Base-by-base conservation (phyloP, 2,888 invertebrate species). In the Drosophila villosipedis region DNA sequence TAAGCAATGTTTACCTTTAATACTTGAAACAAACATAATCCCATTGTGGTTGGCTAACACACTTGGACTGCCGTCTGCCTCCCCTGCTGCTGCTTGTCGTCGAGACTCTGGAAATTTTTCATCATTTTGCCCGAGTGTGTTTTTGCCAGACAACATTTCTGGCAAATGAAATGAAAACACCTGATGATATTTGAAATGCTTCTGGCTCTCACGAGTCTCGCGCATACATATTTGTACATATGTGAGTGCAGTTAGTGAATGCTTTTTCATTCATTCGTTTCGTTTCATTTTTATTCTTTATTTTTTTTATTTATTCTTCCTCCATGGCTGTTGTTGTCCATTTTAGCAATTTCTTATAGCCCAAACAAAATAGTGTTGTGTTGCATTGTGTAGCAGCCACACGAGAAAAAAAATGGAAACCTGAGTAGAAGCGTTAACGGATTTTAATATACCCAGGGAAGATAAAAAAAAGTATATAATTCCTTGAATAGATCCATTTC, bases 91-190 rank as follows among this genome's bases (percentile, higher is more conserved):
- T 57, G 43, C 47, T 59, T 22, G 31, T 25, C 66, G 47, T 19
- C 28, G 41, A 41, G 39, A 47, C 9, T 62, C 53, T 57, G 50
- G 66, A 65, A 64, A 66, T 78, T 78, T 55, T 84, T 60, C 74
- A 77, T 77, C 84, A 74, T 71, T 71, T 73, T 63, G 49, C 35
- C 73, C 73, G 52, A 50, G 63, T 37, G 68, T 55, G 67, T 55
- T 68, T 54, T 58, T 35, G 52, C 72, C 84, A 91, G 76, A 67
- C 66, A 92, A 91, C 92, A 90, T 89, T 91, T 91, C 88, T 91
- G 84, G 85, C 86, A 92, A 92, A 92, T 92, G 91, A 91, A 92
- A 92, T 91, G 92, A 92, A 92, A 92, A 92, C 92, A 92, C 91
- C 92, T 92, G 88, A 84, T 91, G 89, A 83, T 87, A 87, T 88